Conservation (phyloP, 2,113 vertebrate genomes). For the Ailurus styani region DNA sequence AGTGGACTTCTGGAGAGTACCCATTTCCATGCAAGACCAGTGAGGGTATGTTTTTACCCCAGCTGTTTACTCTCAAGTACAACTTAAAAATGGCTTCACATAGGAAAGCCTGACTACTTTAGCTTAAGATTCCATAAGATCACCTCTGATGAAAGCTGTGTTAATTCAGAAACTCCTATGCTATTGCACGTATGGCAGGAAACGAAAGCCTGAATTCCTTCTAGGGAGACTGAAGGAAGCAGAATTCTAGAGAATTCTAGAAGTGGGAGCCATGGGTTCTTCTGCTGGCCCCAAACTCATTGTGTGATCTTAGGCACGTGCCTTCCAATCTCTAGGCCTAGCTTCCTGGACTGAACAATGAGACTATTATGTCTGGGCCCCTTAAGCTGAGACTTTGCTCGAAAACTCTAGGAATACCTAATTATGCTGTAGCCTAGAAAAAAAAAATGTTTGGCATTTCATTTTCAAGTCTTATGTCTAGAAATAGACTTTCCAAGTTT, state of each 20-base stretch:
- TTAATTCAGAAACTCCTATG: not conserved
- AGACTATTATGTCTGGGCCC: not conserved
- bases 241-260: not conserved
- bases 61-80: not conserved
- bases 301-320: not conserved
- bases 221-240: not conserved
- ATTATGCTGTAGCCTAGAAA: not conserved
- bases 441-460: not conserved
- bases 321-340: not conserved
- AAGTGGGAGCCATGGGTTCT: not conserved
- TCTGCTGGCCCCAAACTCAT: not conserved
- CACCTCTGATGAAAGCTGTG: not conserved
- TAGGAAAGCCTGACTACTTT: not conserved
- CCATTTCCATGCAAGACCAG: not conserved
- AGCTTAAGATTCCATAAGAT: not conserved
- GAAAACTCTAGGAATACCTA: not conserved
- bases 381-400: not conserved
- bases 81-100: not conserved
- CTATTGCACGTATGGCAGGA: not conserved
- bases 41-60: not conserved
- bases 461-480: not conserved
- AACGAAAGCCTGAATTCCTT: not conserved
- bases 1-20: not conserved
- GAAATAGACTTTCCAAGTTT: slow-evolving; percentile 1
- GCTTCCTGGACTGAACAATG: not conserved